Percentiles rank a stretch among this genome's conserved stretches.
phyloP scores from a whole-genome alignment of 2,888 invertebrate species.

The Epinotia demarniana region DNA sequence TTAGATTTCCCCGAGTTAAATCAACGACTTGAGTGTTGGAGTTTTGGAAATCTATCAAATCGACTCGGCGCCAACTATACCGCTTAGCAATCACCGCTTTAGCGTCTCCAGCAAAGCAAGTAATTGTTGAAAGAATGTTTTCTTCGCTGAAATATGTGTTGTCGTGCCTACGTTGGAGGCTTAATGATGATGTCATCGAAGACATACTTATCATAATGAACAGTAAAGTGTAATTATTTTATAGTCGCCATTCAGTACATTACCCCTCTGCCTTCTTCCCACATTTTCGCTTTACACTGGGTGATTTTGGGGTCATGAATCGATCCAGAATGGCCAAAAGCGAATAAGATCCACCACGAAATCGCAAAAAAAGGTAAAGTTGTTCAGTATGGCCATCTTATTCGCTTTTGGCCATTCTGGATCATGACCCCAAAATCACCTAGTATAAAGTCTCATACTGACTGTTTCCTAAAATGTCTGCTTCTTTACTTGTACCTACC shows the following conservation, averaged over 20 bases:
- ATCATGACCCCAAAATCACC: too few species aligned
- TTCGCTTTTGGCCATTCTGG: too few species aligned
- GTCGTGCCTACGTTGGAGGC: constrained; percentile 13
- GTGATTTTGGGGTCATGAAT: too few species aligned
- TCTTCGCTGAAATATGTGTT: constrained; percentile 19
- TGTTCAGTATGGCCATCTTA: background rate
- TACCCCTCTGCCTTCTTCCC: constrained; percentile 8
- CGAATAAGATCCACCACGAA: too few species aligned
- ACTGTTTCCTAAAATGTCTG: constrained; percentile 2
- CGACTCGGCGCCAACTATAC: constrained; percentile 7
- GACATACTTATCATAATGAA: constrained; percentile 11
- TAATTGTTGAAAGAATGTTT: constrained; percentile 12
- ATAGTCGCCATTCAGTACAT: constrained; percentile 7
- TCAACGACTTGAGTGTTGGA: constrained; percentile 16
- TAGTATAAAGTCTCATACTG: background rate
- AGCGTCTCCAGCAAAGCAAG: constrained; percentile 13
- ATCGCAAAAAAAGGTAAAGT: too few species aligned
- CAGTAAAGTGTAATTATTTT: constrained; percentile 11
- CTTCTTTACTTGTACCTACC: background rate
- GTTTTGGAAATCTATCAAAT: constrained; percentile 18
- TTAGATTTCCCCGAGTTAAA: constrained; percentile 5
- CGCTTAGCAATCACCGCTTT: constrained; percentile 11
- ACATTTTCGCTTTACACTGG: background rate
- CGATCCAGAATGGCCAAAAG: too few species aligned
- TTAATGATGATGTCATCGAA: constrained; percentile 17